Percentiles rank a stretch among this genome's conserved stretches.
Conservation (phyloP, 2,888 invertebrate genomes). For the Limnephilus marmoratus region DNA sequence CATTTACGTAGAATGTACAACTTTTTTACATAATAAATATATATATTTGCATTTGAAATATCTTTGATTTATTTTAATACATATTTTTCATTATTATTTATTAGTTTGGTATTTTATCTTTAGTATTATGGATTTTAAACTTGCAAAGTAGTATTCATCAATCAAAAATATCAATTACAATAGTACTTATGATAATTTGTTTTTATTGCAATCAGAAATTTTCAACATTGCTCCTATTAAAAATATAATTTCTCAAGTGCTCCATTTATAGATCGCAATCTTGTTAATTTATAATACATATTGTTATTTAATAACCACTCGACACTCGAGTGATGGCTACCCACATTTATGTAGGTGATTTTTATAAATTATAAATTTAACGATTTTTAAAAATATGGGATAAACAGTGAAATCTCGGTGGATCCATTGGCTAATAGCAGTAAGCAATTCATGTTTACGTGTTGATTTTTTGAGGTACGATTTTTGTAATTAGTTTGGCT, state of each 20-base stretch:
- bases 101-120: not conserved
- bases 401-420: too few species aligned
- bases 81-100: not conserved
- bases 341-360: too few species aligned
- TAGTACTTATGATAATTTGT: not conserved
- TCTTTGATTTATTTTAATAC: not conserved
- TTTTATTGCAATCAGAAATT: not conserved
- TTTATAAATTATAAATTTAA: too few species aligned
- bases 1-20: not conserved
- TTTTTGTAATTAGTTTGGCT: too few species aligned
- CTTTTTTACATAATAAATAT: not conserved
- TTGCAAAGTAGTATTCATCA: not conserved
- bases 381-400: too few species aligned
- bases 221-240: not conserved
- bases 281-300: not conserved
- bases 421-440: too few species aligned
- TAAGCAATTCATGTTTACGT: too few species aligned
- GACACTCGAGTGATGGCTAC: too few species aligned
- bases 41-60: not conserved
- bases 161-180: not conserved
- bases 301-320: not conserved
- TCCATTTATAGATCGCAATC: not conserved
- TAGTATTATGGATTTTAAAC: too few species aligned
- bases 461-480: too few species aligned
- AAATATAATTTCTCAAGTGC: not conserved